These are phyloP conservation scores for Cerceris rybyensis DNA, from an alignment of 2,888 invertebrate genomes.

Conservation along the genomic window DNA sequence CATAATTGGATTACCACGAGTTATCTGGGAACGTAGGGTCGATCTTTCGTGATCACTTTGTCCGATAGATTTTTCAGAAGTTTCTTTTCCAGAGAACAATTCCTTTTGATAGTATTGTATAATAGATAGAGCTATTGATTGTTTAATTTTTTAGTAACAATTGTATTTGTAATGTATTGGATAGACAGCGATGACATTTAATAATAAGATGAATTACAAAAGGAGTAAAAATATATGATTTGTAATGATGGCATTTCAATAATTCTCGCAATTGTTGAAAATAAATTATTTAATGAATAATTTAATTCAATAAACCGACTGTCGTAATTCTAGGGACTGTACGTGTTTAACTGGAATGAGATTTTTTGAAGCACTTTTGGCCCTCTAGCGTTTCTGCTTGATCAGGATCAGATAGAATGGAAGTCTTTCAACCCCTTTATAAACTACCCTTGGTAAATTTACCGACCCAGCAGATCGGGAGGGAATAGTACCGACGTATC, in stretches of 20 bases:
- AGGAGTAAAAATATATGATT: too few relatives aligned
- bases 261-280: neutral
- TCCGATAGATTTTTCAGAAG: neutral
- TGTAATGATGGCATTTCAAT: neutral
- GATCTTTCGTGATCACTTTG: neutral
- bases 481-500: neutral
- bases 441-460: neutral
- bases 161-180: too few relatives aligned
- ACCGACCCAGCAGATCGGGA: neutral
- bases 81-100: neutral
- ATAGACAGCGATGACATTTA: too few relatives aligned
- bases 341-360: neutral
- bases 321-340: neutral
- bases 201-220: too few relatives aligned
- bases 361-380: neutral
- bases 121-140: too few relatives aligned
- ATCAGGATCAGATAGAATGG: neutral
- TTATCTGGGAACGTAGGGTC: conserved; percentile 61
- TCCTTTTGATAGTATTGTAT: too few relatives aligned
- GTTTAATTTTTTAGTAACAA: too few relatives aligned
- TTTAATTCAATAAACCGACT: neutral
- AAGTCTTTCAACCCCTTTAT: neutral
- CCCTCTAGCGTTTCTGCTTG: neutral
- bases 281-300: neutral
- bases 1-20: conserved; percentile 72